Evolutionary conservation across 2,113 vertebrate species (phyloP).

Genomic region (Mastomys coucha): DNA sequence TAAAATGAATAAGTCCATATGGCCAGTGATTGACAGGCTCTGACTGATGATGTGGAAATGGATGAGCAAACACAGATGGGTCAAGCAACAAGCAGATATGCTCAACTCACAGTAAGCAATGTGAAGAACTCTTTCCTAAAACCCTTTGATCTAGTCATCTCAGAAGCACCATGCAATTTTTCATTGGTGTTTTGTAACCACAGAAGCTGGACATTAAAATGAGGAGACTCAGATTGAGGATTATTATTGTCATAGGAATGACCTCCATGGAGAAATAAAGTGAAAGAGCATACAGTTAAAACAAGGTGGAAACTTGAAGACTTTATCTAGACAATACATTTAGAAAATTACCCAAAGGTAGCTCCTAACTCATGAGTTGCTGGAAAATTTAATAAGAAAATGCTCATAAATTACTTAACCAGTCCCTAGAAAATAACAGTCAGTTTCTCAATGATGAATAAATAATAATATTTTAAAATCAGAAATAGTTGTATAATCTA

Average conservation of each 20-base stretch:
- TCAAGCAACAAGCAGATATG: constrained; percentile 11
- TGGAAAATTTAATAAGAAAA: constrained; percentile 50
- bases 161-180: constrained; percentile 21
- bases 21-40: not conserved
- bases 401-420: constrained; percentile 25
- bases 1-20: constrained; percentile 51
- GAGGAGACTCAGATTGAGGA: constrained; percentile 21
- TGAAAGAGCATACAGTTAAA: not conserved
- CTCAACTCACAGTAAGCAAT: constrained; percentile 50
- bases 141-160: not conserved
- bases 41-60: not conserved
- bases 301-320: constrained; percentile 17
- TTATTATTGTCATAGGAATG: not conserved
- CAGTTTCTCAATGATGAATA: constrained; percentile 30
- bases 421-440: constrained; percentile 24
- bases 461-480: constrained; percentile 10
- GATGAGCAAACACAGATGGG: constrained; percentile 46
- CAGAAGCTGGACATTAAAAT: constrained; percentile 61
- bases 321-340: constrained; percentile 15
- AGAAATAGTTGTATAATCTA: not conserved
- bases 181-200: constrained; percentile 35
- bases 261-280: not conserved
- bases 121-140: constrained; percentile 42
- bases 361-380: not conserved
- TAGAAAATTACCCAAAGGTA: not conserved